Percentiles rank a stretch among this genome's conserved stretches.
Conservation (phyloP, 64 coral and sea anemone species). For the Pachyseris speciosa region DNA sequence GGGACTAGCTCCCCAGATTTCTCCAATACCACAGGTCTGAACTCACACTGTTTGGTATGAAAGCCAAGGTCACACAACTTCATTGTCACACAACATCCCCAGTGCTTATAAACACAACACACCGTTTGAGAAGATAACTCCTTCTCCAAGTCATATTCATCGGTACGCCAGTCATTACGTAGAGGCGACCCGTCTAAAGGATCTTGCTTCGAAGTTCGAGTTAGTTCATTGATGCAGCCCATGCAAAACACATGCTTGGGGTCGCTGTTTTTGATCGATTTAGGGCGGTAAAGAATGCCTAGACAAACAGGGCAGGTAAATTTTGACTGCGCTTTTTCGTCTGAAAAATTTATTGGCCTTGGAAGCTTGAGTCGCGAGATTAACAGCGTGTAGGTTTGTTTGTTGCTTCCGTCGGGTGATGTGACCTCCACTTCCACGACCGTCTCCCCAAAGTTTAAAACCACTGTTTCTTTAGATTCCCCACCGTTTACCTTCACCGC, state of each 20-base stretch:
- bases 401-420: constrained; percentile 79
- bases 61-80: constrained; percentile 72
- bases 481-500: constrained; percentile 67
- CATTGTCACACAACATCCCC: constrained; percentile 74
- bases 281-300: constrained; percentile 79
- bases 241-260: constrained; percentile 93
- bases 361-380: constrained; percentile 67
- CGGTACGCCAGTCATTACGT: constrained; percentile 66
- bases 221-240: constrained; percentile 90
- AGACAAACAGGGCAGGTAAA: constrained; percentile 91
- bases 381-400: constrained; percentile 60
- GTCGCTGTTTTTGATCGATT: constrained; percentile 71
- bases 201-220: constrained; percentile 89
- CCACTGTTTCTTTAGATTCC: constrained; percentile 57
- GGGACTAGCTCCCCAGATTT: constrained; percentile 80
- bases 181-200: constrained; percentile 78
- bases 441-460: constrained; percentile 85
- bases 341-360: constrained; percentile 56
- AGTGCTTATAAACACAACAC: constrained; percentile 70
- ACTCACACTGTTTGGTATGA: constrained; percentile 83
- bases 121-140: constrained; percentile 55
- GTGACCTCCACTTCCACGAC: constrained; percentile 83
- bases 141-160: constrained; percentile 80
- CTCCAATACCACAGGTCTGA: constrained; percentile 69
- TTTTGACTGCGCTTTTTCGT: constrained; percentile 31